These are phyloP conservation scores for Sinotaia quadrata DNA, from an alignment of 2,888 invertebrate species.

Conservation along the genomic window DNA sequence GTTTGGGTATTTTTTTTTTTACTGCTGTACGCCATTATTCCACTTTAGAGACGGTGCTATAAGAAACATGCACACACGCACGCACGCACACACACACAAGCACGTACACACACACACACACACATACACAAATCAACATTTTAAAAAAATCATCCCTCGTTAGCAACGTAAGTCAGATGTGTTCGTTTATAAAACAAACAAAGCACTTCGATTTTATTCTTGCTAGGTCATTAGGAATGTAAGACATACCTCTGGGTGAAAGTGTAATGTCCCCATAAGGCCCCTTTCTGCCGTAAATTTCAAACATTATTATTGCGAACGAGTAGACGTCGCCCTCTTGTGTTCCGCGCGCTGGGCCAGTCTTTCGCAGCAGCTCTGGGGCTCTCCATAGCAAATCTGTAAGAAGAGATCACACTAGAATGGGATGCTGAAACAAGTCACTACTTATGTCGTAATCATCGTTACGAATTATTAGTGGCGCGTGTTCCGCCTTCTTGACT, in stretches of 20 bases:
- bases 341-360: constrained; percentile 49
- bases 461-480: no score
- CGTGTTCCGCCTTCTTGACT: no score
- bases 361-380: constrained; percentile 79
- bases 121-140: background rate
- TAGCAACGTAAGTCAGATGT: background rate
- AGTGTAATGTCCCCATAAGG: constrained; percentile 75
- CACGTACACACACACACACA: background rate
- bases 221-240: no score
- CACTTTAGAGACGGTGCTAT: no score
- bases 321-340: constrained; percentile 82
- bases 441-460: no score
- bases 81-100: background rate
- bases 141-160: background rate
- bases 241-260: constrained; percentile 77
- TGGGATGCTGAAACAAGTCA: no score
- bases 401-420: background rate
- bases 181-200: no score
- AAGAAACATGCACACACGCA: background rate
- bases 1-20: no score
- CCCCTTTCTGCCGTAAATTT: constrained; percentile 73
- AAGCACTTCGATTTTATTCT: no score
- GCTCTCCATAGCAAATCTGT: constrained; percentile 93
- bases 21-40: no score
- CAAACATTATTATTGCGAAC: constrained; percentile 87